Conservation (phyloP, 2,113 vertebrate genomes). For the Herpetotheres cachinnans region DNA sequence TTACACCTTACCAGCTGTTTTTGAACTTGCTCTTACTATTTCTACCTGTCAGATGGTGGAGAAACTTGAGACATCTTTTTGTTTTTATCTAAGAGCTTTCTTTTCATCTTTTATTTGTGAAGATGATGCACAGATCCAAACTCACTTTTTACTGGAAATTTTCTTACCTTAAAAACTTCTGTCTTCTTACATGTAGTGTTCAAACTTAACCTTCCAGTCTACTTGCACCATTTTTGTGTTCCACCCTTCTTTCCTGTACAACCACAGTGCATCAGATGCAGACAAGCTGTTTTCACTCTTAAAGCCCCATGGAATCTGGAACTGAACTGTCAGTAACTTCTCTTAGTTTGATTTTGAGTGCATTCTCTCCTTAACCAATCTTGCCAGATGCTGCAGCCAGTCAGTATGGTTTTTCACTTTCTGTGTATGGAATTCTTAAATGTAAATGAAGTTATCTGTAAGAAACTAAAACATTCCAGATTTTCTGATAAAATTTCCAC, state of each 20-base stretch:
- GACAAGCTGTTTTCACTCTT: not conserved
- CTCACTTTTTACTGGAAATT: not conserved
- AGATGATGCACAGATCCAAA: not conserved
- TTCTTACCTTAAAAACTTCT: not conserved
- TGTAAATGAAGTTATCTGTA: not conserved
- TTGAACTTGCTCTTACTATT: not conserved
- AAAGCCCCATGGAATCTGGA: not conserved
- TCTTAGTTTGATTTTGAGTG: not conserved
- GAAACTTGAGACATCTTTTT: not conserved
- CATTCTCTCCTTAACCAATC: not conserved
- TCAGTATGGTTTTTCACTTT: not conserved
- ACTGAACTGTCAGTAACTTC: not conserved
- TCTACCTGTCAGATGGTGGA: not conserved
- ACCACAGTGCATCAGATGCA: not conserved
- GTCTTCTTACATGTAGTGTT: not conserved
- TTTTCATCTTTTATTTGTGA: not conserved
- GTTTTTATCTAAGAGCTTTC: not conserved
- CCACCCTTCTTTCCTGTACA: not conserved
- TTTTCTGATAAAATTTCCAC: not conserved
- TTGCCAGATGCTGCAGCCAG: not conserved
- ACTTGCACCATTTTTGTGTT: not conserved
- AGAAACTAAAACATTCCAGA: not conserved
- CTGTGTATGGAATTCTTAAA: not conserved
- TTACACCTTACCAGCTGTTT: not conserved
- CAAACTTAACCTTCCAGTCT: not conserved